Percentiles rank a stretch among this genome's conserved stretches.
These are phyloP conservation scores for Gambusia yucatana DNA, from an alignment of 2,797 vertebrate species.

Conservation along the genomic window DNA sequence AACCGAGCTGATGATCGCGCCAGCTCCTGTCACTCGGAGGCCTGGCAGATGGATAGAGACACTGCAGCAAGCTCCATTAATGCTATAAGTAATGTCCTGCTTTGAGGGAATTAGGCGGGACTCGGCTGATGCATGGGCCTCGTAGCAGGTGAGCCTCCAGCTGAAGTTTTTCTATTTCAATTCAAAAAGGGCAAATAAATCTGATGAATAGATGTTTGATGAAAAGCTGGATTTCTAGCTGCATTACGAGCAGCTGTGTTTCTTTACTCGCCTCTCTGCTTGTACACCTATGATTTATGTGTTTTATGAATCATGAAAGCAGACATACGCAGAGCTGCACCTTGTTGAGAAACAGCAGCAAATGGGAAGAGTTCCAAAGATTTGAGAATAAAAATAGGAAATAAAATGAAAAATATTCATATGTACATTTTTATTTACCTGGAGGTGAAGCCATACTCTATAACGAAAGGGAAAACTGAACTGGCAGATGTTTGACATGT, in stretches of 20 bases:
- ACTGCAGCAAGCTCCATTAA: slow-evolving; percentile 53
- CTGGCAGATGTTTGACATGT: slow-evolving; percentile 38
- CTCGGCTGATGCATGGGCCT: slow-evolving; percentile 51
- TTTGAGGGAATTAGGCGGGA: slow-evolving; percentile 56
- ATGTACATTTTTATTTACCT: not conserved
- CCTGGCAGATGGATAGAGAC: slow-evolving; percentile 69
- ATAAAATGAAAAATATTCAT: not conserved
- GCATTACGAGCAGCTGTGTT: slow-evolving; percentile 39
- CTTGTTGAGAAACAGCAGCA: slow-evolving; percentile 5
- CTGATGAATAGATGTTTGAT: slow-evolving; percentile 43
- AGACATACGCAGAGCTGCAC: slow-evolving; percentile 3
- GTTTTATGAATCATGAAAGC: slow-evolving; percentile 14
- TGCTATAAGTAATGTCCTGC: slow-evolving; percentile 61
- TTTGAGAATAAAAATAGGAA: slow-evolving; percentile 4
- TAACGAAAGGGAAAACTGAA: not conserved
- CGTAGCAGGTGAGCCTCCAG: slow-evolving; percentile 61
- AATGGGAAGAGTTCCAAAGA: slow-evolving; percentile 14
- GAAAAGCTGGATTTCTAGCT: slow-evolving; percentile 34
- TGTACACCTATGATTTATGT: not conserved
- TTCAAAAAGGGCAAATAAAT: slow-evolving; percentile 56
- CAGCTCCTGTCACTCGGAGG: slow-evolving; percentile 64
- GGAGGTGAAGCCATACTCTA: not conserved
- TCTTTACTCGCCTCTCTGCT: slow-evolving; percentile 12
- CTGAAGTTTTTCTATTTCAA: slow-evolving; percentile 65
- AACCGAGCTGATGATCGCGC: slow-evolving; percentile 61